A percentile compares a stretch with the other conserved stretches of the same genome.
These are phyloP conservation scores for Cheumatopsyche charites DNA, from an alignment of 1,140 invertebrate genomes.

Conservation along the genomic window DNA sequence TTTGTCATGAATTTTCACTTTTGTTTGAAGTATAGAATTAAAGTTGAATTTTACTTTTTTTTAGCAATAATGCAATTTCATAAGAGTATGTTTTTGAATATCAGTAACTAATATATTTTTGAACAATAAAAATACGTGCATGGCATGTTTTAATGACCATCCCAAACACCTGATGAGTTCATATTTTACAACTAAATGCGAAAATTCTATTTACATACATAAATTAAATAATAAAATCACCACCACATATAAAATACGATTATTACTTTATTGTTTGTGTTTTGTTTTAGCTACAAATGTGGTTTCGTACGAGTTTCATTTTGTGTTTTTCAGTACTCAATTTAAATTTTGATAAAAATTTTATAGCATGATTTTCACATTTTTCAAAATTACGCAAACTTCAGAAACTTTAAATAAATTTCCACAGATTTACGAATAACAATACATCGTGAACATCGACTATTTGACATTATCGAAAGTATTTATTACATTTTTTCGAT, in stretches of 20 bases:
- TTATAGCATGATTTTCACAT: neutral
- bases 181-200: neutral
- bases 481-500: too few relatives aligned
- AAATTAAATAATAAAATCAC: neutral
- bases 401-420: too few relatives aligned
- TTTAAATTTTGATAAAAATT: neutral
- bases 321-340: neutral
- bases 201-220: neutral
- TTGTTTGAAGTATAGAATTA: too few relatives aligned
- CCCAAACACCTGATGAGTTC: neutral
- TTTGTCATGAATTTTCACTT: too few relatives aligned
- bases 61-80: neutral
- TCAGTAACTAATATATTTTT: neutral
- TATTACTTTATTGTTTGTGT: conserved; percentile 1
- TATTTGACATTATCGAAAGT: too few relatives aligned
- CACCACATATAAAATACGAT: neutral
- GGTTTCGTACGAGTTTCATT: conserved; percentile 33
- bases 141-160: conserved; percentile 20
- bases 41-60: neutral
- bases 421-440: too few relatives aligned
- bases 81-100: conserved; percentile 19
- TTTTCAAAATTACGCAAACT: too few relatives aligned
- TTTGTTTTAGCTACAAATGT: conserved; percentile 10
- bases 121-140: conserved; percentile 21
- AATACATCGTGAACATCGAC: too few relatives aligned